Evolutionary conservation across 1,140 invertebrate species (phyloP).

Genomic region (Lineus longissimus): DNA sequence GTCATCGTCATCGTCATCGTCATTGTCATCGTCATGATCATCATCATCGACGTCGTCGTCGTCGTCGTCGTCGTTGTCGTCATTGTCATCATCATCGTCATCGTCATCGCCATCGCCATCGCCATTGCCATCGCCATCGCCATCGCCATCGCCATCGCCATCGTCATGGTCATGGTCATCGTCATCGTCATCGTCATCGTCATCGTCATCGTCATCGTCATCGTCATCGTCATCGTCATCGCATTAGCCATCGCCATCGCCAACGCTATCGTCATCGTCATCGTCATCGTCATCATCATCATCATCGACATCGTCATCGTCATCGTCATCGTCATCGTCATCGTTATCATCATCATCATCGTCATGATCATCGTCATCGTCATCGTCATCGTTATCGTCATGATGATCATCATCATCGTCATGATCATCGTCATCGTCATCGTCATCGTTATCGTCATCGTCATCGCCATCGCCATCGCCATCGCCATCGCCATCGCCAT

Average conservation of each 20-base stretch:
- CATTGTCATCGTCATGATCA: too few species aligned
- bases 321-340: slow-evolving; percentile 1
- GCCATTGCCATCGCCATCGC: too few species aligned
- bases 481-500: not conserved
- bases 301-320: not conserved
- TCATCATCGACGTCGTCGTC: too few species aligned
- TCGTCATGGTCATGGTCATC: too few species aligned
- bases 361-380: too few species aligned
- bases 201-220: too few species aligned
- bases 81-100: not conserved
- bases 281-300: slow-evolving; percentile 1
- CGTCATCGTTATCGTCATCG: not conserved
- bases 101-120: slow-evolving; percentile 6
- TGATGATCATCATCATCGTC: not conserved
- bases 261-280: too few species aligned
- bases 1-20: slow-evolving; percentile 12
- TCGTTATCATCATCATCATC: too few species aligned
- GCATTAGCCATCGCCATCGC: too few species aligned
- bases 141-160: slow-evolving; percentile 4
- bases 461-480: slow-evolving; percentile 1
- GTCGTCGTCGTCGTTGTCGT: not conserved
- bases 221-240: too few species aligned
- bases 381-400: slow-evolving; percentile 1
- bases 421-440: too few species aligned
- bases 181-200: not conserved